A percentile compares a stretch with the other conserved stretches of the same genome.
These are phyloP conservation scores for Perca fluviatilis DNA, from an alignment of 2,113 vertebrate genomes.

Conservation along the genomic window DNA sequence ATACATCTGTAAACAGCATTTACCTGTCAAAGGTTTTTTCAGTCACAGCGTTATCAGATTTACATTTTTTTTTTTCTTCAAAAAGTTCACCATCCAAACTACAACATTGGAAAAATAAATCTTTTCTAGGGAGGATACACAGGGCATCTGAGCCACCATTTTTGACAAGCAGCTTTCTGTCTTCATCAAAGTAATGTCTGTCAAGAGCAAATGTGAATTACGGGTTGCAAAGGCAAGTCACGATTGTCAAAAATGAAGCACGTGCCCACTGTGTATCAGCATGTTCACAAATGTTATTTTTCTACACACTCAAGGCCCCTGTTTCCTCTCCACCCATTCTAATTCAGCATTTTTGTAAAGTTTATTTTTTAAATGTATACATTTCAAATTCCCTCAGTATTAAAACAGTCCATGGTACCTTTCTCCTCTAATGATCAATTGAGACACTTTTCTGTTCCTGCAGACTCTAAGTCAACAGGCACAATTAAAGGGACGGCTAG, in stretches of 20 bases:
- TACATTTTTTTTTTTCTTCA: neutral
- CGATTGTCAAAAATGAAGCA: neutral
- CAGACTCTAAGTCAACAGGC: too few relatives aligned
- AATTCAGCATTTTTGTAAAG: neutral
- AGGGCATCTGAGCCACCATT: neutral
- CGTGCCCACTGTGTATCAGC: neutral
- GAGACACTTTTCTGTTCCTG: too few relatives aligned
- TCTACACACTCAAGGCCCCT: neutral
- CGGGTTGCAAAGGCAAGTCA: neutral
- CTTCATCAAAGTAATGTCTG: neutral
- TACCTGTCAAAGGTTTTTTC: conserved; percentile 34
- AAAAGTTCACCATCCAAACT: conserved; percentile 5
- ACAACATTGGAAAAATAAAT: neutral
- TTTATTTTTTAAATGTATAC: neutral
- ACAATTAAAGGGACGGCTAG: too few relatives aligned
- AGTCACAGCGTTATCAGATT: conserved; percentile 17
- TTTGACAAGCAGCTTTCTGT: neutral
- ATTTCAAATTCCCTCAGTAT: too few relatives aligned
- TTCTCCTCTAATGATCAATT: too few relatives aligned
- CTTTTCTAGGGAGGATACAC: neutral
- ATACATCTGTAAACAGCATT: conserved; percentile 52
- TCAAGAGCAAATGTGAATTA: neutral
- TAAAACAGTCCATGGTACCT: too few relatives aligned
- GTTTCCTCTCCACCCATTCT: neutral
- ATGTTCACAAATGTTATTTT: neutral